Percentiles rank a stretch among this genome's conserved stretches.
Evolutionary conservation across 2,888 invertebrate genomes (phyloP).

Genomic region (Conistra vaccinii): DNA sequence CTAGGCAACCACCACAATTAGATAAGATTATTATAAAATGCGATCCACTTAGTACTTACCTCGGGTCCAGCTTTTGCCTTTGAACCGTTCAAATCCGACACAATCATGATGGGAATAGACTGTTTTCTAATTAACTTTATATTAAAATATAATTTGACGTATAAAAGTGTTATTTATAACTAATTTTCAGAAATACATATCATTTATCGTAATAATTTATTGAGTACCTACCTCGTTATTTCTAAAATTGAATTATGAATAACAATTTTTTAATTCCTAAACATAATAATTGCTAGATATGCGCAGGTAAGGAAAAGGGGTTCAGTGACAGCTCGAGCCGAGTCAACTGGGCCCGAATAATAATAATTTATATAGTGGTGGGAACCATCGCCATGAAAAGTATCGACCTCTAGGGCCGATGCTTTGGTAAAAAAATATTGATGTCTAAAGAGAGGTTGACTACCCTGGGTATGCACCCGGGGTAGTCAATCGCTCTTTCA

Average conservation of each 20-base stretch:
- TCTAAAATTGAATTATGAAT: no score
- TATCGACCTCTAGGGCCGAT: no score
- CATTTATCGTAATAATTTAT: background rate
- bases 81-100: background rate
- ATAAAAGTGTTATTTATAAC: background rate
- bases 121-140: no score
- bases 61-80: background rate
- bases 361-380: no score
- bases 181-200: background rate
- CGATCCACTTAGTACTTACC: background rate
- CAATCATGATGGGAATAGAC: background rate
- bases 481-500: no score
- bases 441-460: no score
- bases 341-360: no score
- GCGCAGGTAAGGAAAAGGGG: background rate
- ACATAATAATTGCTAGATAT: background rate
- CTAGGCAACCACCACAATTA: background rate
- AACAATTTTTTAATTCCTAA: no score
- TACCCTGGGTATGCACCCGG: background rate
- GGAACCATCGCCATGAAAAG: no score
- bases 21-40: background rate
- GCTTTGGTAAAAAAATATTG: no score
- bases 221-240: no score
- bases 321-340: no score
- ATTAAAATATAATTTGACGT: background rate